These are phyloP conservation scores for Hoplostethus mediterraneus DNA, from an alignment of 2,797 vertebrate species.

Conservation along the genomic window DNA sequence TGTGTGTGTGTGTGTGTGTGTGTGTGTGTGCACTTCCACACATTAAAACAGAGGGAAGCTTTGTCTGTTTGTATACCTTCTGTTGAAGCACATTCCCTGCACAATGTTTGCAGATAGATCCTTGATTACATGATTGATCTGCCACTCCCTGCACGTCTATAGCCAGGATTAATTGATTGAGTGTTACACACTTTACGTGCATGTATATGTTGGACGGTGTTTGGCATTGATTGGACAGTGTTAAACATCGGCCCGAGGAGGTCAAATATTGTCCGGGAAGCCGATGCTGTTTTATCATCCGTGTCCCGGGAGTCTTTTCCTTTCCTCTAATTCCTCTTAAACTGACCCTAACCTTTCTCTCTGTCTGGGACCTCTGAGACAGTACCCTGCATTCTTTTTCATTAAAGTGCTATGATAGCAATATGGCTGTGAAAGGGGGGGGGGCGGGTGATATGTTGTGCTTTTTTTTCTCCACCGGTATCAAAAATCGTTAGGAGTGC, in stretches of 20 bases:
- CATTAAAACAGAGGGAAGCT: constrained; percentile 40
- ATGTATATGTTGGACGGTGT: constrained; percentile 48
- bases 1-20: constrained; percentile 24
- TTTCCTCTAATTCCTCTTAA: constrained; percentile 72
- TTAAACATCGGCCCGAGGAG: constrained; percentile 72
- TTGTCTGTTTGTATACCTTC: constrained; percentile 44
- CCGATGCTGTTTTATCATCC: constrained; percentile 66
- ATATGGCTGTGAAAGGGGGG: constrained; percentile 67
- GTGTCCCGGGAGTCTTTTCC: constrained; percentile 47
- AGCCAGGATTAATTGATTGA: constrained; percentile 60
- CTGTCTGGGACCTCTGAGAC: constrained; percentile 73
- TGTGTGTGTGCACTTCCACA: constrained; percentile 14
- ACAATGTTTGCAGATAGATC: constrained; percentile 42
- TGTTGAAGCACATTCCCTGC: not conserved
- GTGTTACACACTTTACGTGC: not conserved
- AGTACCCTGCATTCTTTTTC: constrained; percentile 78
- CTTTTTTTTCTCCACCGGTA: constrained; percentile 76
- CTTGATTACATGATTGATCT: constrained; percentile 51
- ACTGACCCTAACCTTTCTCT: constrained; percentile 78
- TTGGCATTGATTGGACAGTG: constrained; percentile 64
- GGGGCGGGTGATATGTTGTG: constrained; percentile 76
- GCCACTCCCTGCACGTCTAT: constrained; percentile 20
- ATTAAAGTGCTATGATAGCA: constrained; percentile 82
- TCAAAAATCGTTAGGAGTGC: constrained; percentile 82
- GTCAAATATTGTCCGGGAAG: constrained; percentile 77